Evolutionary conservation across 2,888 invertebrate genomes (phyloP), one percentile per base, ranked within the genome.

Genomic region (Seira sanloemensis): DNA sequence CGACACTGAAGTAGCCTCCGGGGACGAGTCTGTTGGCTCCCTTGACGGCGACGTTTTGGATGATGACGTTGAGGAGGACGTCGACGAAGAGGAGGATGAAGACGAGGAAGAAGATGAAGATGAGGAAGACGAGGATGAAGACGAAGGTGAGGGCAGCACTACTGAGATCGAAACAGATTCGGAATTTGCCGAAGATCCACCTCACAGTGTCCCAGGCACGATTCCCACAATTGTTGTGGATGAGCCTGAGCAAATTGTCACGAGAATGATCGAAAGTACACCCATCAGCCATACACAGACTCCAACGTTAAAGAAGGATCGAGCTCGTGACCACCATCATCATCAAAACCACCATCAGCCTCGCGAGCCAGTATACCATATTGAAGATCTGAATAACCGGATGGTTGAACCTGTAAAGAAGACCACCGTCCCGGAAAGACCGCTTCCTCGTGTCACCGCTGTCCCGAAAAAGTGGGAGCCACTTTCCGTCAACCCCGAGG

Each of bases 141-240:
- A 95, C 1, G 89, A 89, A 67, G 88, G 87, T 88, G 94, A 95
- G 88, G 97, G 97, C 90, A 97, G 96, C 5, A 97, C 96, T 1
- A 97, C 97, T 0, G 97, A 97, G 92, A 97, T 97, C 89, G 97
- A 97, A 69, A 97, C 97, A 0, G 97, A 97, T 92, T 97, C 97
- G 25, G 97, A 97, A 92, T 97, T 97, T 90, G 97, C 96, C 88
- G 95, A 96, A 87, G 96, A 97, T 90, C 95, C 94, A 0, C 94
- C 94, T 75, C 92, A 92, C 27, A 84, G 84, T 67, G 89, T 89
- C 7, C 89, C 89, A 0, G 88, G 89, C 27, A 94, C 95, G 87
- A 94, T 95, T 25, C 97, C 96, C 12, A 94, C 95, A 88, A 96
- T 96, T 81, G 93, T 95, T 74, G 94, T 95, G 86, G 94, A 95